Evolutionary conservation across 2,113 vertebrate genomes (phyloP), one percentile per base, ranked within the genome.

Genomic region (Cacatua alba): DNA sequence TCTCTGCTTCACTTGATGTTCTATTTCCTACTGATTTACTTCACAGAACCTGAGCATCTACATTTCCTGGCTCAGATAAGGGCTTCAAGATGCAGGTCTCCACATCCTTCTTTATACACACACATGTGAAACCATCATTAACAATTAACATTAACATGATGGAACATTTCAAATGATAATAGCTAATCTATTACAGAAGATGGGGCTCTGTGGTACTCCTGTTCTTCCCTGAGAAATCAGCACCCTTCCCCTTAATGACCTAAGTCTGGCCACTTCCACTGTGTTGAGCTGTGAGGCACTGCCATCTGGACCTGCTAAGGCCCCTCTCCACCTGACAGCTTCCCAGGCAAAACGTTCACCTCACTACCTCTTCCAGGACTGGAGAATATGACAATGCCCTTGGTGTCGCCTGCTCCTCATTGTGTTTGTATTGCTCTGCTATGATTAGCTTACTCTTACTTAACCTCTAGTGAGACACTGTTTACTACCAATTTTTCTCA

Each of bases 241-340:
- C 31, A 26, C 11, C 44, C 11, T 48, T 57, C 17, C 37, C n/a
- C 44, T 55, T 67, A 48, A 23, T 46, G 65, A 79, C 0, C 0
- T 12, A 48, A 63, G 31, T 9, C 77, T 62, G 51, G 33, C n/a
- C 53, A 33, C 70, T 80, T 52, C 52, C 75, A 67, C 78, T 31
- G 39, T 11, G 57, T 29, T 1, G 14, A 68, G 74, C 52, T 64
- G 37, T 59, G 44, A 89, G 44, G 85, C 35, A 71, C 16, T 48
- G 85, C 59, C 77, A 84, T 13, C 51, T 71, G 81, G 77, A 74
- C 77, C 59, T 75, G 72, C 81, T 78, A 81, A 92, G 69, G 17
- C 17, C 25, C 11, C 28, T 41, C 63, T 55, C 37, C 0, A 9
- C 26, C 48, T 55, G 37, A 64, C 29, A 72, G 81, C 31, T 82